A percentile compares a stretch with the other conserved stretches of the same genome.
phyloP scores from a whole-genome alignment of 2,888 invertebrate species.

The Apomyelois bistriatella region DNA sequence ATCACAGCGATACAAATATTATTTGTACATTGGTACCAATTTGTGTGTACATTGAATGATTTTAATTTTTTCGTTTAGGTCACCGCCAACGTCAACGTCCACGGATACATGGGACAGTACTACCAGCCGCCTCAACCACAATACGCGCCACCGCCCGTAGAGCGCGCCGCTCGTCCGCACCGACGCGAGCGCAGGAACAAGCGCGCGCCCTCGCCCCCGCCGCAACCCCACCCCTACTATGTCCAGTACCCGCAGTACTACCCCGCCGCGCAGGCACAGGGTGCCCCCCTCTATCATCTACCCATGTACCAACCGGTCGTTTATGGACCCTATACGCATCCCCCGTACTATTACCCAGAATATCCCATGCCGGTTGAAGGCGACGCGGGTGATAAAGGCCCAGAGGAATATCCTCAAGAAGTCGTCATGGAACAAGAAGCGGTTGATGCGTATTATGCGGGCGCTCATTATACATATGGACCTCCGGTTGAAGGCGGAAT shows the following conservation, averaged over 20 bases:
- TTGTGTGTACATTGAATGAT: too few relatives aligned
- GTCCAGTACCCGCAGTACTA: slow-evolving; percentile 73
- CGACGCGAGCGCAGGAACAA: slow-evolving; percentile 62
- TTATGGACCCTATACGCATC: slow-evolving; percentile 69
- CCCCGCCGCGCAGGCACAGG: slow-evolving; percentile 74
- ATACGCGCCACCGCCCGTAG: slow-evolving; percentile 58
- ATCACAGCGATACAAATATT: too few relatives aligned
- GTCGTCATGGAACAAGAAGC: slow-evolving; percentile 74
- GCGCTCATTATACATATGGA: slow-evolving; percentile 62
- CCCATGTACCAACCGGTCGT: slow-evolving; percentile 73
- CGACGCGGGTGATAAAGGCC: slow-evolving; percentile 61
- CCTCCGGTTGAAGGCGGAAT: slow-evolving; percentile 61
- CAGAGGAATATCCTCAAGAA: slow-evolving; percentile 69
- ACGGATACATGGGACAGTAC: slow-evolving; percentile 81
- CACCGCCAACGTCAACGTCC: slow-evolving; percentile 84
- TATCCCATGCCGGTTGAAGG: slow-evolving; percentile 70
- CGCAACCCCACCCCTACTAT: slow-evolving; percentile 57
- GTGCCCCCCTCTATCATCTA: slow-evolving; percentile 75
- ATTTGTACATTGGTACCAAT: too few relatives aligned
- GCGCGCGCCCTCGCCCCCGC: slow-evolving; percentile 58
- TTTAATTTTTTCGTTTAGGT: slow-evolving; percentile 46
- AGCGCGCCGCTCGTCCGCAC: slow-evolving; percentile 53
- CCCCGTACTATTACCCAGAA: slow-evolving; percentile 71
- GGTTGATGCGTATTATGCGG: slow-evolving; percentile 69
- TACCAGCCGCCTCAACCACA: slow-evolving; percentile 70